Evolutionary conservation across 2,888 invertebrate species (phyloP).

Genomic region (Heliconius ethilla): DNA sequence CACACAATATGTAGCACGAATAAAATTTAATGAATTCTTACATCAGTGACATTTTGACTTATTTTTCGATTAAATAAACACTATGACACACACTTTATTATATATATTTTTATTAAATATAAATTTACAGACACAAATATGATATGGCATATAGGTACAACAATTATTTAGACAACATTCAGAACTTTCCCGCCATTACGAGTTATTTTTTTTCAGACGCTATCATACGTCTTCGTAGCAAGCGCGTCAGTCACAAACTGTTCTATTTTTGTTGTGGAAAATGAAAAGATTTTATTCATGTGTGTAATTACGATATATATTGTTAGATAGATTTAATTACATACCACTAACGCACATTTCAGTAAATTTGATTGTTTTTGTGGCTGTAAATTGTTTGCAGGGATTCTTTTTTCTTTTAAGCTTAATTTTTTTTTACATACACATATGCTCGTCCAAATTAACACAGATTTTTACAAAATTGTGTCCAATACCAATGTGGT

Average conservation of each 20-base stretch:
- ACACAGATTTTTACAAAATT: not conserved
- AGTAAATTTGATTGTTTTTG: constrained; percentile 10
- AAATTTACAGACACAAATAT: constrained; percentile 45
- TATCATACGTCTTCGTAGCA: constrained; percentile 60
- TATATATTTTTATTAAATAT: constrained; percentile 45
- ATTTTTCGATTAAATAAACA: constrained; percentile 56
- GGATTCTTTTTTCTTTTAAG: not conserved
- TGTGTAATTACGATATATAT: constrained; percentile 53
- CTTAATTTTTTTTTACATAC: not conserved
- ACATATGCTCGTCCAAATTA: not conserved
- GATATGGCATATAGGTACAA: not conserved
- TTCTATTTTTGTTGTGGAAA: constrained; percentile 69
- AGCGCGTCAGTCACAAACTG: constrained; percentile 66
- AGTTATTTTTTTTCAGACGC: constrained; percentile 52
- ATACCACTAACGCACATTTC: constrained; percentile 30
- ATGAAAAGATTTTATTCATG: constrained; percentile 61
- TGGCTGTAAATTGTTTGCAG: not conserved
- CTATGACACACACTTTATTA: constrained; percentile 55
- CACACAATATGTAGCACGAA: constrained; percentile 42
- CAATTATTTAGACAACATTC: constrained; percentile 36
- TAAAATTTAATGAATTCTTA: constrained; percentile 40
- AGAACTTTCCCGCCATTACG: constrained; percentile 57
- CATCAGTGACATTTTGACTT: constrained; percentile 46
- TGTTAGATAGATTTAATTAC: constrained; percentile 46
- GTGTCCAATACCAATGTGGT: not conserved